These are phyloP conservation scores for Criorhina ranunculi DNA, from an alignment of 2,888 invertebrate species.

Conservation along the genomic window DNA sequence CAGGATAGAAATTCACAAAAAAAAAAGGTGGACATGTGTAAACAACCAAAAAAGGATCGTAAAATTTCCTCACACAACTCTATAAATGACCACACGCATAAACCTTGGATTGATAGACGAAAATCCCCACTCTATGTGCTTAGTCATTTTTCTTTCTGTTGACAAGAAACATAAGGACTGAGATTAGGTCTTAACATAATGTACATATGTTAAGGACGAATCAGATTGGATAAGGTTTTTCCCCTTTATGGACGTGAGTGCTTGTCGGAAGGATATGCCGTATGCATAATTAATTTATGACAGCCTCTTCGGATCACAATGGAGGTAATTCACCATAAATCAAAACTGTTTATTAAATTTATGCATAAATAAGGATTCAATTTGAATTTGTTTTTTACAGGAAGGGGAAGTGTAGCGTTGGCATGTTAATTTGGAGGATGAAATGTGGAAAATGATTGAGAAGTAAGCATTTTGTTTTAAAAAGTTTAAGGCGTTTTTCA, in stretches of 20 bases:
- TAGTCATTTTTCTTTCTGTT: constrained; percentile 13
- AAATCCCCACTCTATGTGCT: background rate
- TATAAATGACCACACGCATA: constrained; percentile 18
- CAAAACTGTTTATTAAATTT: constrained; percentile 17
- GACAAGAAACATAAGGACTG: constrained; percentile 21
- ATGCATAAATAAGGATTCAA: constrained; percentile 18
- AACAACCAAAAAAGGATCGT: constrained; percentile 4
- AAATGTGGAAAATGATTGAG: background rate
- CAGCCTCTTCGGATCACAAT: constrained; percentile 19
- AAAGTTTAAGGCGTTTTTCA: constrained; percentile 8
- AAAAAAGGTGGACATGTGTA: constrained; percentile 16
- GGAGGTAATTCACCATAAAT: constrained; percentile 11
- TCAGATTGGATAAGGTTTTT: constrained; percentile 1
- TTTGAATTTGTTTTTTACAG: background rate
- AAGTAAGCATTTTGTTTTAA: background rate
- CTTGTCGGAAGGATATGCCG: constrained; percentile 21
- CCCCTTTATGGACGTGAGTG: background rate
- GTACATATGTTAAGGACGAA: constrained; percentile 20
- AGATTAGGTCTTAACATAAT: constrained; percentile 12
- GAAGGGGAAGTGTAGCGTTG: background rate
- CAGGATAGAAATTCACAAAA: background rate
- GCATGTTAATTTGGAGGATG: background rate
- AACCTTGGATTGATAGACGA: constrained; percentile 6
- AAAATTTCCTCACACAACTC: background rate
- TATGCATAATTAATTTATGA: constrained; percentile 37